Evolutionary conservation across 2,888 invertebrate species (phyloP).

Genomic region (Dryobotodes eremita): DNA sequence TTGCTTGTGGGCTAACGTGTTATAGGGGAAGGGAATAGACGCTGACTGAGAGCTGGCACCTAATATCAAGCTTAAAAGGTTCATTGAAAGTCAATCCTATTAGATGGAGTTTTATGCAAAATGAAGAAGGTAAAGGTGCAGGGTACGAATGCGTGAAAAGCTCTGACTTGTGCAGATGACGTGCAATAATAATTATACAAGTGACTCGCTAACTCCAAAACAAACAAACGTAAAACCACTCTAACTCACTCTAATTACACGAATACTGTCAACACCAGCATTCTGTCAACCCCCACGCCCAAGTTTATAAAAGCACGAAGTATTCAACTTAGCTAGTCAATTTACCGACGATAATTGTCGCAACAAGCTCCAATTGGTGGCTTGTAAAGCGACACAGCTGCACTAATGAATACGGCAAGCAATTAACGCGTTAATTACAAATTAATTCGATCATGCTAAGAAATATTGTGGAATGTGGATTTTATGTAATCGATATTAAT

Average conservation of each 20-base stretch:
- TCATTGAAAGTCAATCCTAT: background rate
- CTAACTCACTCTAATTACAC: slow-evolving; percentile 19
- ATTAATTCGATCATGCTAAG: slow-evolving; percentile 54
- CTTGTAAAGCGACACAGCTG: slow-evolving; percentile 56
- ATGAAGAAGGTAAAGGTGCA: background rate
- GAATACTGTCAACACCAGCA: slow-evolving; percentile 42
- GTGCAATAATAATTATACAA: slow-evolving; percentile 12
- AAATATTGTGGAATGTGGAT: slow-evolving; percentile 38
- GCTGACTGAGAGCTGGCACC: background rate
- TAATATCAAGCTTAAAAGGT: too few relatives aligned
- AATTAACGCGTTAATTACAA: slow-evolving; percentile 56
- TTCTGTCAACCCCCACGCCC: background rate
- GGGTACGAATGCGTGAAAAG: background rate
- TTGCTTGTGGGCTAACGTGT: background rate
- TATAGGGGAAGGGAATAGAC: background rate
- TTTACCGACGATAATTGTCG: slow-evolving; percentile 56
- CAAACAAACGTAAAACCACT: background rate
- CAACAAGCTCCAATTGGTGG: slow-evolving; percentile 46
- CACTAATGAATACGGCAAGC: slow-evolving; percentile 60
- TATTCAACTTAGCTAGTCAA: slow-evolving; percentile 36
- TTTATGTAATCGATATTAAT: slow-evolving; percentile 13
- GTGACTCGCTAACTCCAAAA: slow-evolving; percentile 17
- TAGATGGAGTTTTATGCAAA: background rate
- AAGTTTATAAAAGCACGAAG: slow-evolving; percentile 33
- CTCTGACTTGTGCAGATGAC: background rate